phyloP scores from a whole-genome alignment of 2,797 vertebrate genomes.

The Moxostoma hubbsi region DNA sequence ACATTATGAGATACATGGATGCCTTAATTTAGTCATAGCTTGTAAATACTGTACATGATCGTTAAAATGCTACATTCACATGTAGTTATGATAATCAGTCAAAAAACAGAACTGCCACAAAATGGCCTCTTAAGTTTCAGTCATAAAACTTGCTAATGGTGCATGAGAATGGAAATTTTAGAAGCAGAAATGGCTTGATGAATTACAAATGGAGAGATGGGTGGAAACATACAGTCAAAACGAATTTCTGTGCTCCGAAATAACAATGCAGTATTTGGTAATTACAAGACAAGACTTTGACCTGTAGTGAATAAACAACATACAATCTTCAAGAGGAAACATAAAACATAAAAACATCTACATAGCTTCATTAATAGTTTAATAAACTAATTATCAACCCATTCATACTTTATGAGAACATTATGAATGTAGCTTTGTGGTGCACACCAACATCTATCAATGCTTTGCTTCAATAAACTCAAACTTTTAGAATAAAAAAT shows the following conservation, averaged over 20 bases:
- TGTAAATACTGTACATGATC: slow-evolving; percentile 12
- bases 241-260: slow-evolving; percentile 13
- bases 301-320: slow-evolving; percentile 33
- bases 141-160: slow-evolving; percentile 52
- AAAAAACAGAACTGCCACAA: background rate
- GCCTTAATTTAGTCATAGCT: slow-evolving; percentile 31
- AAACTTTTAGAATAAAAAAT: slow-evolving; percentile 31
- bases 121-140: background rate
- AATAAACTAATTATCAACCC: slow-evolving; percentile 67
- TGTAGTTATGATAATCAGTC: slow-evolving; percentile 7
- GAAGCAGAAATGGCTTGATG: slow-evolving; percentile 30
- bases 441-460: slow-evolving; percentile 35
- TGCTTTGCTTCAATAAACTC: slow-evolving; percentile 20
- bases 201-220: slow-evolving; percentile 48
- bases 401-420: slow-evolving; percentile 67
- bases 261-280: slow-evolving; percentile 25
- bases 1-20: slow-evolving; percentile 8
- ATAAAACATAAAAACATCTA: slow-evolving; percentile 56
- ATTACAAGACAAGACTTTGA: slow-evolving; percentile 59
- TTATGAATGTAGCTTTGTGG: slow-evolving; percentile 56
- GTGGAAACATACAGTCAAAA: slow-evolving; percentile 42
- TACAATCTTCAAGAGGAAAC: slow-evolving; percentile 48
- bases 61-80: slow-evolving; percentile 45
- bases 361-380: slow-evolving; percentile 65
- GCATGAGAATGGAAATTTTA: slow-evolving; percentile 10